Percentiles rank a stretch among this genome's conserved stretches.
Conservation (phyloP, 1,140 invertebrate species). For the Drusus annulatus region DNA sequence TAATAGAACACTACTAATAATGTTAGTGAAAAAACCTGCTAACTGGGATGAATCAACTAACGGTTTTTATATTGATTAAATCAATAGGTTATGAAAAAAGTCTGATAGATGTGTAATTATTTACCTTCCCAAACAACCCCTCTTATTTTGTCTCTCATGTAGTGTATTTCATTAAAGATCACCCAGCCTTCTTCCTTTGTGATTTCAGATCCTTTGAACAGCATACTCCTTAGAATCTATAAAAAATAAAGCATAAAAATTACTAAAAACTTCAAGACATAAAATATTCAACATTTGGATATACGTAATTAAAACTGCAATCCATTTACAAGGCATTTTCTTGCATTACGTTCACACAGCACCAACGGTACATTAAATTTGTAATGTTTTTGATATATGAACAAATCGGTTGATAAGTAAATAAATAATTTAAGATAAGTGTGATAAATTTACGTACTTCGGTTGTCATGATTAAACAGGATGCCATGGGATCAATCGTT, state of each 20-base stretch:
- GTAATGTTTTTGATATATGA: no score
- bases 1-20: background rate
- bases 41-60: no score
- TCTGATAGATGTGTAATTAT: background rate
- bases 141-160: slow-evolving; percentile 99
- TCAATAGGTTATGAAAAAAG: background rate
- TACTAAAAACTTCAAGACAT: no score
- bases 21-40: no score
- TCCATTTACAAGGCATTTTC: no score
- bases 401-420: no score
- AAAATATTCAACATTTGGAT: no score
- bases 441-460: slow-evolving; percentile 76
- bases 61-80: no score
- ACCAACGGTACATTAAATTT: no score
- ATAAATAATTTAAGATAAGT: background rate
- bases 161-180: slow-evolving; percentile 99
- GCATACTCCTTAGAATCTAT: slow-evolving; percentile 97
- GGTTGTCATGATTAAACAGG: slow-evolving; percentile 99
- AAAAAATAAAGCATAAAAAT: background rate
- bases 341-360: no score
- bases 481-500: slow-evolving; percentile 98
- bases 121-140: slow-evolving; percentile 95
- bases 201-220: slow-evolving; percentile 97
- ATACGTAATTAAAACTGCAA: no score
- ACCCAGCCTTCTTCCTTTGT: slow-evolving; percentile 99